Conservation (phyloP, 2,888 invertebrate species). For the Chouioia cunea region DNA sequence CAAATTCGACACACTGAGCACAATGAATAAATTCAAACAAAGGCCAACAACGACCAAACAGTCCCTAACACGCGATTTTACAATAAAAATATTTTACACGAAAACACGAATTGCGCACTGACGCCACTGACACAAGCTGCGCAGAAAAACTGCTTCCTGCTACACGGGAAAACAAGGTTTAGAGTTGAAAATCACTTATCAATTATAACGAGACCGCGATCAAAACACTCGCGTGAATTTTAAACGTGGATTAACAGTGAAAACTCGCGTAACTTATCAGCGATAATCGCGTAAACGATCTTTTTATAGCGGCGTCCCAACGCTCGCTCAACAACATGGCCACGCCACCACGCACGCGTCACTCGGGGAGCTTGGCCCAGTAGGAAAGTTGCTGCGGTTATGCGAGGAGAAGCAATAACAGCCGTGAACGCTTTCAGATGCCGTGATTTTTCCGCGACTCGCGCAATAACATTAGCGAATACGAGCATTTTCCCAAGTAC, state of each 20-base stretch:
- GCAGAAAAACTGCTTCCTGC: conserved; percentile 40
- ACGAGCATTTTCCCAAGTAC: conserved; percentile 14
- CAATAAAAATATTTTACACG: background rate
- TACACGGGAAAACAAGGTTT: background rate
- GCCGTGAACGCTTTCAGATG: background rate
- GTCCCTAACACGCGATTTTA: conserved; percentile 12
- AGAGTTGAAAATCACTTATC: background rate
- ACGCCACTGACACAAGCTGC: conserved; percentile 34
- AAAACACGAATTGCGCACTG: conserved; percentile 31
- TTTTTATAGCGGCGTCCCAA: conserved; percentile 3
- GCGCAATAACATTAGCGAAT: background rate
- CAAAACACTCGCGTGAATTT: conserved; percentile 6
- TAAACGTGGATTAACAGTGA: background rate
- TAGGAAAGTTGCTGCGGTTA: too few species aligned
- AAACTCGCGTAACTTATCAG: too few species aligned
- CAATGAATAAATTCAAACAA: too few species aligned
- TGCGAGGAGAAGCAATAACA: background rate
- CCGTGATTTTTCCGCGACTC: conserved; percentile 14
- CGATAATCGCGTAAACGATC: background rate
- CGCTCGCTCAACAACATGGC: conserved; percentile 27
- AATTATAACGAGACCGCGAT: background rate
- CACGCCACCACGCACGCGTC: too few species aligned
- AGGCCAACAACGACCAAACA: background rate
- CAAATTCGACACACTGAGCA: too few species aligned
- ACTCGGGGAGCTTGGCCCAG: too few species aligned